Percentiles rank a stretch among this genome's conserved stretches.
Evolutionary conservation across 2,113 vertebrate genomes (phyloP).

Genomic region (Dicrurus megarhynchus): DNA sequence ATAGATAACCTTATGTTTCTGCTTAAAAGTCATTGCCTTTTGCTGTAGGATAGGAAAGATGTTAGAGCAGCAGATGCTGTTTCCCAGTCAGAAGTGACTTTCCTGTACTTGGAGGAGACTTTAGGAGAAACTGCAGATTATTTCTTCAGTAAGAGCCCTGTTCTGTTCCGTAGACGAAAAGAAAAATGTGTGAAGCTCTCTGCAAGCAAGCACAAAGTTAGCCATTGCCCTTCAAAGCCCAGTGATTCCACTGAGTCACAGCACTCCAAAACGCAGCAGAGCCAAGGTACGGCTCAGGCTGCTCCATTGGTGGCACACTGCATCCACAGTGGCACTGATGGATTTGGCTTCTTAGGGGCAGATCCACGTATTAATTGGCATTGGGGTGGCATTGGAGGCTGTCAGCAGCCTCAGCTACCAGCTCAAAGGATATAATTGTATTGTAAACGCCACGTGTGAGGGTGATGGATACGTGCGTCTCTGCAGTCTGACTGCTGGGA

Average conservation of each 20-base stretch:
- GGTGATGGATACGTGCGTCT: background rate
- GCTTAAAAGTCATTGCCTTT: background rate
- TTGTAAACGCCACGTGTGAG: background rate
- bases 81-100: background rate
- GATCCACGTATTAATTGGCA: background rate
- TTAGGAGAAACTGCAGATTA: background rate
- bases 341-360: background rate
- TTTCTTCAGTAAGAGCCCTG: background rate
- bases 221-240: background rate
- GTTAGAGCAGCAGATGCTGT: background rate
- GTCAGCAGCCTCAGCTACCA: background rate
- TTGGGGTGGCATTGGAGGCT: background rate
- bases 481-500: background rate
- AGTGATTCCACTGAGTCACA: background rate
- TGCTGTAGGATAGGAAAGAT: background rate
- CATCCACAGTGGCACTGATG: background rate
- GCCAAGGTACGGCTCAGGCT: accelerated
- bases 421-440: background rate
- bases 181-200: background rate
- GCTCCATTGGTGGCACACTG: accelerated
- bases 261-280: background rate
- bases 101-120: background rate
- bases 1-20: background rate
- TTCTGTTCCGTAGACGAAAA: background rate
- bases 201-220: background rate